Base-by-base conservation (phyloP, 2,888 invertebrate species). In the Dryobotodes eremita region DNA sequence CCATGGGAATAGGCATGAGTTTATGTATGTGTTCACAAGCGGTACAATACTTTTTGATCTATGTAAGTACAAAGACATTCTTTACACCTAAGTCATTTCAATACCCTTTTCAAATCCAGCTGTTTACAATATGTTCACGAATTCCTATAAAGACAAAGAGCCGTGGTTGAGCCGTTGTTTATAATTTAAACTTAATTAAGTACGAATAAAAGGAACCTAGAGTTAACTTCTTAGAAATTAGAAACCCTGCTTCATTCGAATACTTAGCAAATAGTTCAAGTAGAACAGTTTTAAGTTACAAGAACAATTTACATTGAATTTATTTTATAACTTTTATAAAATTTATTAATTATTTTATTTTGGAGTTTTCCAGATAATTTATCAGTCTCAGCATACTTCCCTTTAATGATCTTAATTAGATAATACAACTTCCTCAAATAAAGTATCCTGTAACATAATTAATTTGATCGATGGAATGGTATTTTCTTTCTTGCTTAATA, bases 401-500 rank as follows among this genome's bases (percentile, higher is more conserved):
- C 17, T 74, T 61, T 83, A 82, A 84, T 78, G 68, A 85, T 85
- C 64, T 77, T 85, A 87, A 80, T 87, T 79, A 86, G 77, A 77
- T 84, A 87, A 81, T 84, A 79, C 59, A 89, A 86, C 81, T 85
- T 86, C 72, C 82, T 62, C n/a, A 62, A 77, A 85, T 69, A 83
- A 89, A 89, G 80, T 89, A 85, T 88, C 86, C 46, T 77, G 69
- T 85, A 86, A 86, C 85, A 74, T 86, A 89, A 89, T 89, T 89
- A 89, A 88, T 84, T 89, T 88, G 89, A 89, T 89, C 75, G 83
- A 89, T 89, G 86, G 82, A 76, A 79, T 83, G 71, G 81, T 89
- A 72, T 83, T 77, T 79, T 59, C 42, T 68, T 79, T 66, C 69
- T 73, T 70, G n/a, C 48, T 55, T 70, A n/a, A 72, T 77, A 72